A percentile compares a stretch with the other conserved stretches of the same genome.
phyloP scores from a whole-genome alignment of 2,888 invertebrate species.

The Tribolium freemani region DNA sequence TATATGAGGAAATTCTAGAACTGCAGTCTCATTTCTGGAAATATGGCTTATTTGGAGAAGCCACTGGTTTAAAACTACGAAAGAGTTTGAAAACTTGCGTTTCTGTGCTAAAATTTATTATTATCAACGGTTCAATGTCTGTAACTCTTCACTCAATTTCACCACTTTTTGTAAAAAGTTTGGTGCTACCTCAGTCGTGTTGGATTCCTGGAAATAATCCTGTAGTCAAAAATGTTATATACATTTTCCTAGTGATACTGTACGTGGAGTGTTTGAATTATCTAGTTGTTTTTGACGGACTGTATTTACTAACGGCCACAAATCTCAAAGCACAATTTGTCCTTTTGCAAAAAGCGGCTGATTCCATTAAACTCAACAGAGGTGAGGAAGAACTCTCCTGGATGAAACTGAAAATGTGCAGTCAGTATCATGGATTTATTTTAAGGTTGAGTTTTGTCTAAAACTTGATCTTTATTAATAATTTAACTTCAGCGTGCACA shows the following conservation, averaged over 20 bases:
- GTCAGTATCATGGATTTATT: slow-evolving; percentile 2
- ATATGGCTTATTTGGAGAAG: neutral
- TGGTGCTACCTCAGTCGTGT: slow-evolving; percentile 3
- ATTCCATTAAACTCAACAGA: neutral
- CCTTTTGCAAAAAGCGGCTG: neutral
- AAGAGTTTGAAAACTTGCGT: neutral
- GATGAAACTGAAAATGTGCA: neutral
- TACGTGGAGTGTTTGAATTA: neutral
- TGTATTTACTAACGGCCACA: slow-evolving; percentile 2
- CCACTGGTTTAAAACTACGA: neutral
- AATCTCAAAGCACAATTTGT: slow-evolving; percentile 4
- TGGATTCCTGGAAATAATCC: slow-evolving; percentile 15
- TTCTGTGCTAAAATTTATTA: neutral
- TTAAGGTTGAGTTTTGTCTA: neutral
- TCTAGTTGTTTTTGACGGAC: slow-evolving; percentile 3
- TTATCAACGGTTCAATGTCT: neutral
- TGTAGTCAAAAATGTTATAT: neutral
- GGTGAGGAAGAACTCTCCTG: neutral
- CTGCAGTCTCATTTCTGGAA: neutral
- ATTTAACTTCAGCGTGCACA: slow-evolving; percentile 13
- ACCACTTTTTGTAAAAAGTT: neutral
- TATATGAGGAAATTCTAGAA: neutral
- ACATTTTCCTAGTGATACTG: neutral
- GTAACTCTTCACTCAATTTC: neutral
- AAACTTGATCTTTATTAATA: neutral